Base-by-base conservation (phyloP, 2,888 invertebrate species). In the Tanytarsus gracilentus region DNA sequence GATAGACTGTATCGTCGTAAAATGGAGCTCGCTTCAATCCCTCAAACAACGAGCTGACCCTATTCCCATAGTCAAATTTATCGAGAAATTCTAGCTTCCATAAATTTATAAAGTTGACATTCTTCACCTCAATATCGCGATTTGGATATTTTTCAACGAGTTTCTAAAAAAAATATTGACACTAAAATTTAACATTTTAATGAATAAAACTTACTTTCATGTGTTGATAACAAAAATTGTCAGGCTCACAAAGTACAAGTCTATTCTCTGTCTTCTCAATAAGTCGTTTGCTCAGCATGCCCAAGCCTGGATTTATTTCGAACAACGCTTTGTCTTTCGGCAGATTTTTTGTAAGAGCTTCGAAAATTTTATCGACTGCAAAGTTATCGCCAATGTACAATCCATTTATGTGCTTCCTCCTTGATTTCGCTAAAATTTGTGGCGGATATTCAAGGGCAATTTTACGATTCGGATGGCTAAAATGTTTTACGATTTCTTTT, bases 281-380 rank as follows among this genome's bases (percentile, higher is more conserved):
- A 29, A 88, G 68, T 65, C 82, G 75, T 64, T 76, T 69, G 2
- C 84, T 82, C 52, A 87, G 69, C 18, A 81, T 70, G 0, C 87
- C 85, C 40, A 81, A 72, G 0, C 87, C 87, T 1, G 87, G 83
- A 72, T 84, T 84, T 0, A 83, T 75, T 74, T 88, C 87, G n/a
- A 83, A 25, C 3, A 71, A 64, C 0, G 68, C 67, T 14, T 69
- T 66, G 40, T 67, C 66, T 5, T 63, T 51, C 4, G 63, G 55
- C 4, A 71, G 58, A 60, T 68, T 66, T 1, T 69, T 68, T 18
- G 65, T 66, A 4, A 74, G 39, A 1, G 66, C 62, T 18, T 67
- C 44, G 2, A 66, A 66, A 16, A 74, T 69, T 8, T 66, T 49
- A 4, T 68, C 62, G 1, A 71, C 72, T 1, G 65, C 64, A 3